phyloP scores from a whole-genome alignment of 1,140 invertebrate genomes.

The Saccostrea cuccullata region DNA sequence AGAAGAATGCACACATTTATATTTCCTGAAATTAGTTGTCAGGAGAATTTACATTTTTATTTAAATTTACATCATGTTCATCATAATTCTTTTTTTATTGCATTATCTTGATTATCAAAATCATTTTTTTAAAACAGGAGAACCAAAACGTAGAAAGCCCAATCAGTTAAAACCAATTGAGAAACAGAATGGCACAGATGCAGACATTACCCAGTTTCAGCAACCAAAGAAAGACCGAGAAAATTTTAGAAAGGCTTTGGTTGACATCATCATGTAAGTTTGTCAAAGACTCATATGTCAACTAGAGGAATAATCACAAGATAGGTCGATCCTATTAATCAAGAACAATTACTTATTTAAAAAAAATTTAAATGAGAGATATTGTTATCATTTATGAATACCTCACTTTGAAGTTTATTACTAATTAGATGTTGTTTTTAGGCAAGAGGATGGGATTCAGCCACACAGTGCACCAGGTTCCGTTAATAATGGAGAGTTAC shows the following conservation, averaged over 20 bases:
- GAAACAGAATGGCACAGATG: slow-evolving; percentile 63
- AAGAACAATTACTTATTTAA: background rate
- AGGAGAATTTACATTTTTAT: no score
- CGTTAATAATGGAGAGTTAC: slow-evolving; percentile 71
- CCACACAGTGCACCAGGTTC: slow-evolving; percentile 62
- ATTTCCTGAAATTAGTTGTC: no score
- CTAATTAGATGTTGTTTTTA: slow-evolving; percentile 48
- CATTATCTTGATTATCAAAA: no score
- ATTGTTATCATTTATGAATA: background rate
- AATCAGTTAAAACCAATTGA: slow-evolving; percentile 72
- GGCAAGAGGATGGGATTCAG: slow-evolving; percentile 69
- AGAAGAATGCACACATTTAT: no score
- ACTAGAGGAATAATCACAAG: background rate
- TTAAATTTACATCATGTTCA: no score
- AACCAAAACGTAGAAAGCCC: slow-evolving; percentile 68
- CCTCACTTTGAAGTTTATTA: background rate
- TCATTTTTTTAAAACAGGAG: slow-evolving; percentile 56
- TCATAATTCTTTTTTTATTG: no score
- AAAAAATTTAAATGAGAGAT: background rate
- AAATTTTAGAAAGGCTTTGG: slow-evolving; percentile 88
- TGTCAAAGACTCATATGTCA: background rate
- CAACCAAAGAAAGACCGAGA: slow-evolving; percentile 86
- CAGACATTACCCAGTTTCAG: slow-evolving; percentile 67
- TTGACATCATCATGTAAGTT: slow-evolving; percentile 85
- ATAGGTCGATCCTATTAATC: background rate